A percentile compares a stretch with the other conserved stretches of the same genome.
These are phyloP conservation scores for Bimastos eiseni DNA, from an alignment of 2,888 invertebrate genomes.

Conservation along the genomic window DNA sequence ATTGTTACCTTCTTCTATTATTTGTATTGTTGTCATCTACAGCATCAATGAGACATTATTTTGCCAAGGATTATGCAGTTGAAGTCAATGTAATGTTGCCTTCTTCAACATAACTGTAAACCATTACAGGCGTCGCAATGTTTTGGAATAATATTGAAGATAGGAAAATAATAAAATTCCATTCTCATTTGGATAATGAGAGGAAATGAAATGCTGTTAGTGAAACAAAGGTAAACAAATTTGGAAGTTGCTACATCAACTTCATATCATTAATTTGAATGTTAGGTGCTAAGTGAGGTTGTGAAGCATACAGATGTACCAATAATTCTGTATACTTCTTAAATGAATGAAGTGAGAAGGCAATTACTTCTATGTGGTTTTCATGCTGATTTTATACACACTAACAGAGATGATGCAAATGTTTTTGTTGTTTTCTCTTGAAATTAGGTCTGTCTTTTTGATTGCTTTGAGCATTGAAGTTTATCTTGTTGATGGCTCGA, in stretches of 20 bases:
- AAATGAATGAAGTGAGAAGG: background rate
- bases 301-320: background rate
- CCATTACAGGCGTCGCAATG: background rate
- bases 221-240: background rate
- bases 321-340: background rate
- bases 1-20: background rate
- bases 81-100: background rate
- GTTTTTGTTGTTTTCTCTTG: background rate
- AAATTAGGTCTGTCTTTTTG: background rate
- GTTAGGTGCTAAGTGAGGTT: background rate
- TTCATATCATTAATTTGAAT: background rate
- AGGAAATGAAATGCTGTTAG: background rate
- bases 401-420: too few relatives aligned
- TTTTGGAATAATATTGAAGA: background rate
- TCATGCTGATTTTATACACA: background rate
- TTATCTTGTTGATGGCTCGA: background rate
- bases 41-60: background rate
- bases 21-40: background rate
- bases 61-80: background rate
- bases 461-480: constrained; percentile 19
- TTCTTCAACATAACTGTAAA: background rate
- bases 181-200: background rate
- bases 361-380: background rate
- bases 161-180: background rate
- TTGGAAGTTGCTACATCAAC: background rate